Conservation (phyloP, 2,797 vertebrate species). For the Poeciliopsis turneri region DNA sequence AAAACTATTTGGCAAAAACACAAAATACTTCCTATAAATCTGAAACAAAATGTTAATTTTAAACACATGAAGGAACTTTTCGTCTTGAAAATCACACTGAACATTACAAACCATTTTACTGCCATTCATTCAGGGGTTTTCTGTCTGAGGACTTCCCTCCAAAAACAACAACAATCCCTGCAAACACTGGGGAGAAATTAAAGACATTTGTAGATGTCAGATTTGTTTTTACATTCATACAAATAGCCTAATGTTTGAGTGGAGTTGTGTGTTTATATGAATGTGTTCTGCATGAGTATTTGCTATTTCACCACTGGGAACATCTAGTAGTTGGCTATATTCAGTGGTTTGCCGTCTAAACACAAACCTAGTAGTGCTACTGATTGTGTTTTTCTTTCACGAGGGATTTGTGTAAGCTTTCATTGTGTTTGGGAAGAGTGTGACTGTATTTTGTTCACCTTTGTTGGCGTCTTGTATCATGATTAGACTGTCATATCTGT, state of each 20-base stretch:
- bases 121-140: neutral
- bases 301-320: slow-evolving; percentile 25
- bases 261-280: slow-evolving; percentile 36
- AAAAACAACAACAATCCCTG: neutral
- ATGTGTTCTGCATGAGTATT: slow-evolving; percentile 40
- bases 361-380: slow-evolving; percentile 19
- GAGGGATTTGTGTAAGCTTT: slow-evolving; percentile 32
- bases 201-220: slow-evolving; percentile 2
- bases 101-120: neutral
- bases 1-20: neutral
- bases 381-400: slow-evolving; percentile 18
- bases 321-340: slow-evolving; percentile 53
- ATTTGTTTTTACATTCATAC: slow-evolving; percentile 16
- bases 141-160: neutral
- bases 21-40: too few relatives aligned
- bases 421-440: slow-evolving; percentile 42
- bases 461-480: slow-evolving; percentile 66
- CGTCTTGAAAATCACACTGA: neutral
- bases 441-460: slow-evolving; percentile 63
- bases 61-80: neutral
- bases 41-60: neutral
- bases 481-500: slow-evolving; percentile 57
- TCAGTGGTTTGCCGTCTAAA: slow-evolving; percentile 53
- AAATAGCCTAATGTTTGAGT: slow-evolving; percentile 13
- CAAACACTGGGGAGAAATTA: neutral